These are phyloP conservation scores for Trinectes maculatus DNA, from an alignment of 2,113 vertebrate species.

Conservation along the genomic window DNA sequence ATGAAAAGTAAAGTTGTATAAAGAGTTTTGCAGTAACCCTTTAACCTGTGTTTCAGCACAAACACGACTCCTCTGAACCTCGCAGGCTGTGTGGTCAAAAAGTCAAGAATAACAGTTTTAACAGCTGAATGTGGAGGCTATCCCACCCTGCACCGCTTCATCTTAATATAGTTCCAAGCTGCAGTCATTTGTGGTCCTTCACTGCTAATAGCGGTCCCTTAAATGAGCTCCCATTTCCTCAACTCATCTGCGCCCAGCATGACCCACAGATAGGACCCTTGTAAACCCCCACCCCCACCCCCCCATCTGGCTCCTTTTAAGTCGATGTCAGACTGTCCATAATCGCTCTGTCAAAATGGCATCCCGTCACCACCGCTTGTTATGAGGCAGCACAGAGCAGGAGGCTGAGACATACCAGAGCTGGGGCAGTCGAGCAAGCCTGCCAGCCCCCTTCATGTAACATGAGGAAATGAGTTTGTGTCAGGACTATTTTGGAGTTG, in stretches of 20 bases:
- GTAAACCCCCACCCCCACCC: conserved; percentile 57
- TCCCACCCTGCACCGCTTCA: conserved; percentile 15
- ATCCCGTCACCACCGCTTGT: conserved; percentile 69
- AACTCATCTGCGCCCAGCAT: conserved; percentile 63
- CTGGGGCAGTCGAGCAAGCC: conserved; percentile 53
- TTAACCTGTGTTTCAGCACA: conserved; percentile 22
- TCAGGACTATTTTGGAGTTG: conserved; percentile 82
- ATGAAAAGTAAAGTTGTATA: too few species aligned
- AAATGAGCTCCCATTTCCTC: conserved; percentile 75
- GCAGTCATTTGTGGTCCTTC: conserved; percentile 64
- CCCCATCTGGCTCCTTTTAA: conserved; percentile 74
- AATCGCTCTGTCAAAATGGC: conserved; percentile 73
- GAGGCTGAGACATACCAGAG: conserved; percentile 68
- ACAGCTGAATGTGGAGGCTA: conserved; percentile 21
- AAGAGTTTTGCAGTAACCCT: neutral
- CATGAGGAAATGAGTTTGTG: conserved; percentile 83
- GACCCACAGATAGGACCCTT: conserved; percentile 60
- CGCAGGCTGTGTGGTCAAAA: neutral
- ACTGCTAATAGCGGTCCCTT: conserved; percentile 59
- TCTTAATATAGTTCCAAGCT: conserved; percentile 57
- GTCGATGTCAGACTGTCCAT: conserved; percentile 68
- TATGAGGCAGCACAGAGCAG: conserved; percentile 65
- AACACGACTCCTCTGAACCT: conserved; percentile 17
- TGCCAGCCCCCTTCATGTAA: conserved; percentile 71
- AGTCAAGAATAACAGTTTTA: conserved; percentile 20